phyloP scores from a whole-genome alignment of 2,113 vertebrate species.

The cat (Felis catus) region DNA sequence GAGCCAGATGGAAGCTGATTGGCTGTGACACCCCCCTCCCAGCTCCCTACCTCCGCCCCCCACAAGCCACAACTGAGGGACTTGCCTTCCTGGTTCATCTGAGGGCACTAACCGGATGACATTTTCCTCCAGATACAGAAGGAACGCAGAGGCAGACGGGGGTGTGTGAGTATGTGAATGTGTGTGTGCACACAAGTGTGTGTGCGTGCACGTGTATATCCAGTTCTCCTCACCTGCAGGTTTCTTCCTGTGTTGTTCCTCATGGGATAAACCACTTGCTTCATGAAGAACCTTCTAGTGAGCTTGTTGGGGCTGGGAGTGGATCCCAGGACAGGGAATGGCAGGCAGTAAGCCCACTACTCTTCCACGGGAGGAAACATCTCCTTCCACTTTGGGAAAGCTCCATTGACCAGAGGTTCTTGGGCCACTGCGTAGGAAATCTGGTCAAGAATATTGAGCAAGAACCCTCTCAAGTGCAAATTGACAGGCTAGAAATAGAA shows the following conservation, averaged over 20 bases:
- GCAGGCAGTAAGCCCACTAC: not conserved
- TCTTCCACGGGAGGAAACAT: not conserved
- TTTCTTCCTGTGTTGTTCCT: not conserved
- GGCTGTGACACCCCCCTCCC: not conserved
- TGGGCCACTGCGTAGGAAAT: not conserved
- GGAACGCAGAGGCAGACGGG: not conserved
- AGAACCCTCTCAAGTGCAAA: not conserved
- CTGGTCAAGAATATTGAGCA: not conserved
- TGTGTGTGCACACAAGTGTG: not conserved
- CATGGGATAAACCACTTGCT: not conserved
- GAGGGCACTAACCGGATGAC: slow-evolving; percentile 51
- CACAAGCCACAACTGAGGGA: slow-evolving; percentile 48
- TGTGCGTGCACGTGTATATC: rapidly evolving
- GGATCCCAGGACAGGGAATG: not conserved
- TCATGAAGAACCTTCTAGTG: not conserved
- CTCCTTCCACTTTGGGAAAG: not conserved
- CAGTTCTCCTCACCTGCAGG: not conserved
- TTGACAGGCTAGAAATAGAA: not conserved
- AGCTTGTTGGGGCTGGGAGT: not conserved
- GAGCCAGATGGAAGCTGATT: slow-evolving; percentile 61
- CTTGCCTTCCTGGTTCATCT: slow-evolving; percentile 61
- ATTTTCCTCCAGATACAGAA: not conserved
- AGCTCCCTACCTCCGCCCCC: not conserved
- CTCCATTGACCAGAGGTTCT: not conserved
- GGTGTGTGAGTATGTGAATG: not conserved